Evolutionary conservation across 2,888 invertebrate genomes (phyloP).

Genomic region (Lobophora halterata): DNA sequence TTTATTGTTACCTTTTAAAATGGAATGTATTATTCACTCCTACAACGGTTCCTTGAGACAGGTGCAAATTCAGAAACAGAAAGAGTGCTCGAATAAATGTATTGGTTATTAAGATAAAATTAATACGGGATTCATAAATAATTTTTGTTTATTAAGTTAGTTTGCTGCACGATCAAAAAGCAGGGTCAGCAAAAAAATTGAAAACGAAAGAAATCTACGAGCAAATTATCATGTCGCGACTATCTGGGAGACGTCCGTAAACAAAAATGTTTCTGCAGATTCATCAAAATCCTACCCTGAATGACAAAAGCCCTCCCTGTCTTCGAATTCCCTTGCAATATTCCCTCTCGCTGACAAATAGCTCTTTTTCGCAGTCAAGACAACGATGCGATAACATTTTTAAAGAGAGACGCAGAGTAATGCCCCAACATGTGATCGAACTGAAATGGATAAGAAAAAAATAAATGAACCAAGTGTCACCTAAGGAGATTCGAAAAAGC

Average conservation of each 20-base stretch:
- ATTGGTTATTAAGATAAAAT: no score
- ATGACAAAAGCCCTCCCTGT: slow-evolving; percentile 12
- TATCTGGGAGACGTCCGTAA: no score
- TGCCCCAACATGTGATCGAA: slow-evolving; percentile 70
- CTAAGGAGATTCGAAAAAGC: slow-evolving; percentile 73
- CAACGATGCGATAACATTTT: slow-evolving; percentile 65
- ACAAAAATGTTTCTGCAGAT: neutral
- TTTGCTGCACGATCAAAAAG: no score
- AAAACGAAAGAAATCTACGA: no score
- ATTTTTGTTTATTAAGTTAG: no score
- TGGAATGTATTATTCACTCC: slow-evolving; percentile 30
- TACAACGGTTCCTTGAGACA: slow-evolving; percentile 14
- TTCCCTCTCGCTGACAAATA: slow-evolving; percentile 55
- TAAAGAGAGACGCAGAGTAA: slow-evolving; percentile 66
- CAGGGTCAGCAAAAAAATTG: no score
- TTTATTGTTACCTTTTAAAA: slow-evolving; percentile 31
- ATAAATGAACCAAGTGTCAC: slow-evolving; percentile 75
- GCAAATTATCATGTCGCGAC: neutral
- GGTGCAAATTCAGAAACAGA: slow-evolving; percentile 6
- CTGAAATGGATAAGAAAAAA: slow-evolving; percentile 73
- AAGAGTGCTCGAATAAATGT: slow-evolving; percentile 1
- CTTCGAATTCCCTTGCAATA: slow-evolving; percentile 35
- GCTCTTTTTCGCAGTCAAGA: slow-evolving; percentile 58
- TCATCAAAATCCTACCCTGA: slow-evolving; percentile 3
- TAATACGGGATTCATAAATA: no score